Evolutionary conservation across 2,888 invertebrate genomes (phyloP).

Genomic region (Cetonia aurata): DNA sequence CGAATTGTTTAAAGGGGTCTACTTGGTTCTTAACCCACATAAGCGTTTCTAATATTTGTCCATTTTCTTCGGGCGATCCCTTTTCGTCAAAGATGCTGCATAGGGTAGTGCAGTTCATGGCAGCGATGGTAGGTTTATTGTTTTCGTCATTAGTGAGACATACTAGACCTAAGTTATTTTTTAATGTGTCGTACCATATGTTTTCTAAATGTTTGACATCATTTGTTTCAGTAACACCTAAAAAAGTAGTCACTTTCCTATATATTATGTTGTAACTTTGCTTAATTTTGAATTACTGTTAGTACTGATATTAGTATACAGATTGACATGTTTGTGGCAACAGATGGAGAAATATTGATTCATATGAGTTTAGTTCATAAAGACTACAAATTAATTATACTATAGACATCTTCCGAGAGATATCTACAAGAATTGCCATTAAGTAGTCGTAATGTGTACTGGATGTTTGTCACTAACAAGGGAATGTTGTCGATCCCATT

Average conservation of each 20-base stretch:
- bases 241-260: neutral
- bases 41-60: slow-evolving; percentile 4
- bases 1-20: slow-evolving; percentile 52
- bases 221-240: slow-evolving; percentile 20
- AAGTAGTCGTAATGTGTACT: no score
- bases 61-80: neutral
- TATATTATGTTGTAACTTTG: neutral
- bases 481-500: no score
- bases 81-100: slow-evolving; percentile 27
- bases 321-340: no score
- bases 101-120: slow-evolving; percentile 57
- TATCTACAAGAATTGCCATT: no score
- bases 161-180: slow-evolving; percentile 59
- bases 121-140: slow-evolving; percentile 61
- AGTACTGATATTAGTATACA: no score
- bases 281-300: no score
- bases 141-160: slow-evolving; percentile 61
- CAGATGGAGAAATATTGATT: no score
- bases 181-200: slow-evolving; percentile 51
- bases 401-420: no score
- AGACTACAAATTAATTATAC: no score
- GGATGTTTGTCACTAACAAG: no score
- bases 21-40: slow-evolving; percentile 47
- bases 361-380: no score
- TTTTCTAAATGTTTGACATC: slow-evolving; percentile 7